Evolutionary conservation across 2,888 invertebrate genomes (phyloP).

Genomic region (Cosmorhoe ocellata): DNA sequence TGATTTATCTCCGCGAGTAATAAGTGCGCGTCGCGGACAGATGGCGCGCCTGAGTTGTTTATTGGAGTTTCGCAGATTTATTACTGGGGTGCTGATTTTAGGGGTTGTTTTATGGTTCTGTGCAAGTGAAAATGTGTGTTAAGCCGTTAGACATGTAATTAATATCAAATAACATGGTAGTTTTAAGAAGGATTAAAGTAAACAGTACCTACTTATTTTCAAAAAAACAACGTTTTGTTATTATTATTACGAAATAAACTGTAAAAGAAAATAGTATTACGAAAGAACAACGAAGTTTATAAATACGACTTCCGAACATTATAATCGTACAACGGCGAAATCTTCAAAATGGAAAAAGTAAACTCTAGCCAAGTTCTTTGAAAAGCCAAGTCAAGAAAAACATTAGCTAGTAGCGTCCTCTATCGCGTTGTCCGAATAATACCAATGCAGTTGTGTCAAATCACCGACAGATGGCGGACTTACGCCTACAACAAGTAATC

Average conservation of each 20-base stretch:
- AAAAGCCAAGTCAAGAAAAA: no score
- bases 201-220: no score
- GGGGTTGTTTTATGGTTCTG: constrained; percentile 32
- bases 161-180: neutral
- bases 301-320: no score
- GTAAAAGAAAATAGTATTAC: neutral
- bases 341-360: no score
- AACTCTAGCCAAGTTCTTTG: no score
- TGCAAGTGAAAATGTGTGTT: constrained; percentile 34
- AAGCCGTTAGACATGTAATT: constrained; percentile 9
- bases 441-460: neutral
- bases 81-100: constrained; percentile 38
- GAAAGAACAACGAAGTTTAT: no score
- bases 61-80: constrained; percentile 67
- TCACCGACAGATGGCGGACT: neutral
- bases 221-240: no score
- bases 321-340: no score
- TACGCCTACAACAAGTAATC: neutral
- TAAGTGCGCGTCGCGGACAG: constrained; percentile 63
- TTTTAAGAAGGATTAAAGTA: no score
- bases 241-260: no score
- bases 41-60: constrained; percentile 39
- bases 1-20: constrained; percentile 70
- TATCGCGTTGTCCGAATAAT: no score
- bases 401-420: neutral